These are phyloP conservation scores for Ephestia elutella DNA, from an alignment of 1,140 invertebrate genomes.

Conservation along the genomic window DNA sequence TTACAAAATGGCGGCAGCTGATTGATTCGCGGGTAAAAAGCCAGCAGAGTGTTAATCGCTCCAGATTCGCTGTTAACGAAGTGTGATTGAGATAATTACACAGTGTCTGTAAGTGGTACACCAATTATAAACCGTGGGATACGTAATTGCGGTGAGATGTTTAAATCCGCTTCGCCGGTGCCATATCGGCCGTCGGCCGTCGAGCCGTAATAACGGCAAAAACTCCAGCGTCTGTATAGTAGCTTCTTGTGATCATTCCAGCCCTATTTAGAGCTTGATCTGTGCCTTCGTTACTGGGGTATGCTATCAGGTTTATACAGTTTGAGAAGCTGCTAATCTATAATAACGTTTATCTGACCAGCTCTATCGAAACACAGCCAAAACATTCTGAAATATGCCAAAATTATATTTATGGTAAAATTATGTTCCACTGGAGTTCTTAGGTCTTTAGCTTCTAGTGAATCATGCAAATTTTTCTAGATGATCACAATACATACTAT, in stretches of 20 bases:
- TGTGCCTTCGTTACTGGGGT: neutral
- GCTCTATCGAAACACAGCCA: too few species aligned
- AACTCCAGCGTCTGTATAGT: neutral
- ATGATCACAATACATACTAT: too few species aligned
- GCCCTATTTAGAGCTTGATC: neutral
- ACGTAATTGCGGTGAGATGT: neutral
- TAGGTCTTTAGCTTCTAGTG: too few species aligned
- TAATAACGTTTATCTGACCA: too few species aligned
- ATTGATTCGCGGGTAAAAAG: conserved; percentile 53
- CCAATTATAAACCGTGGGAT: conserved; percentile 20
- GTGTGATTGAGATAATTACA: conserved; percentile 51
- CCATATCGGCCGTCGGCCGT: neutral
- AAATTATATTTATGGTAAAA: too few species aligned
- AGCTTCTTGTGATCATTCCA: neutral
- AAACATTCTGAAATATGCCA: too few species aligned
- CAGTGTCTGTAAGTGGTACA: conserved; percentile 23
- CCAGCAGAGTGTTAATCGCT: conserved; percentile 50
- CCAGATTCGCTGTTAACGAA: conserved; percentile 56
- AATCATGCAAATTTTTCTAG: too few species aligned
- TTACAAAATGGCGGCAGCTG: conserved; percentile 48
- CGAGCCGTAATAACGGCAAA: neutral
- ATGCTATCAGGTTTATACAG: neutral
- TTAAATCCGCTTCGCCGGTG: neutral
- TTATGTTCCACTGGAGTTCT: too few species aligned
- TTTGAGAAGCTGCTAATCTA: neutral